phyloP scores from a whole-genome alignment of 2,113 vertebrate species.

The Cephalopterus ornatus region DNA sequence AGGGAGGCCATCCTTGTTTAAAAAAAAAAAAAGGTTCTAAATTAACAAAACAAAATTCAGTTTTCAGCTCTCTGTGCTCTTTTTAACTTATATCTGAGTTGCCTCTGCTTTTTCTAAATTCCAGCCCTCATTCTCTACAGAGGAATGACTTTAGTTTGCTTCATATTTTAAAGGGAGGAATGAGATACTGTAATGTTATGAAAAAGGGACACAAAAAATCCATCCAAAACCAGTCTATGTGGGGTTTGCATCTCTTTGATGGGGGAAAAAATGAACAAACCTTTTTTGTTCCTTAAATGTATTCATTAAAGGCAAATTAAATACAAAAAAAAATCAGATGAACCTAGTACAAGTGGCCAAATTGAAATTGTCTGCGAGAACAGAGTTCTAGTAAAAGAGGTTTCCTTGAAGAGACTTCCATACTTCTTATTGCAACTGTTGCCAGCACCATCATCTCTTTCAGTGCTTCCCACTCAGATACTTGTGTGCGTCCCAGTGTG shows the following conservation, averaged over 20 bases:
- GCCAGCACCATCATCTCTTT: background rate
- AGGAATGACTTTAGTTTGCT: background rate
- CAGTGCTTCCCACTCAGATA: background rate
- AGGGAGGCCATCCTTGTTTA: background rate
- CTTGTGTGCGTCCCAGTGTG: background rate
- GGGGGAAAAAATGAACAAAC: background rate
- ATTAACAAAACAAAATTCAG: background rate
- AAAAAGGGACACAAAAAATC: background rate
- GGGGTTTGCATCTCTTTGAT: background rate
- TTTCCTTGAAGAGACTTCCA: background rate
- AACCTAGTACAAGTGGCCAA: background rate
- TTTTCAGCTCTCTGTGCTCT: background rate
- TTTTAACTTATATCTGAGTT: background rate
- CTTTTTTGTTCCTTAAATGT: background rate
- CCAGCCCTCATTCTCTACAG: background rate
- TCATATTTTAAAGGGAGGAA: background rate
- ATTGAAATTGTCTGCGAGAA: background rate
- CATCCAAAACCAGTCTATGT: background rate
- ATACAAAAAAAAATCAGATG: background rate
- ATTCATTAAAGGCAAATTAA: background rate
- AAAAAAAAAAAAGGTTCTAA: background rate
- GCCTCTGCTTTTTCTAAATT: background rate
- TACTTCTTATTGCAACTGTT: background rate
- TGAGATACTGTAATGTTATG: background rate
- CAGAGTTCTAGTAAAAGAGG: background rate